Percentiles rank a stretch among this genome's conserved stretches.
phyloP scores from a whole-genome alignment of 2,888 invertebrate species.

The Noctua janthina region DNA sequence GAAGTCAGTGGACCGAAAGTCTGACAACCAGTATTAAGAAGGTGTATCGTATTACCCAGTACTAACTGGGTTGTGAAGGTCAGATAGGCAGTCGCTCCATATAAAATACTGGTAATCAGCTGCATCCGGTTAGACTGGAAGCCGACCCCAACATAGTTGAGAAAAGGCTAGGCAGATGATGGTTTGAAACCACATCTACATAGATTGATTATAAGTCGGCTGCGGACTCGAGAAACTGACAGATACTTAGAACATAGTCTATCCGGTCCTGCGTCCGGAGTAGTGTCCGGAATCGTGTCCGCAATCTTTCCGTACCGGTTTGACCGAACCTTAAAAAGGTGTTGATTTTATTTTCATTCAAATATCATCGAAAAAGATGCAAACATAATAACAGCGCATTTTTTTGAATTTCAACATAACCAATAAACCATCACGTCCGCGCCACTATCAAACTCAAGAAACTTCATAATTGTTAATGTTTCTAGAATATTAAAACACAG shows the following conservation, averaged over 20 bases:
- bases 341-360: neutral
- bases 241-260: neutral
- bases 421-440: neutral
- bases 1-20: neutral
- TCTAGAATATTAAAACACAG: slow-evolving; percentile 64
- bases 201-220: neutral
- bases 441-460: slow-evolving; percentile 44
- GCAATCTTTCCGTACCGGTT: too few relatives aligned
- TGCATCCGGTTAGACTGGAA: too few relatives aligned
- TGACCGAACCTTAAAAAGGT: neutral
- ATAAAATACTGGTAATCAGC: neutral
- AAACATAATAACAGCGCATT: neutral
- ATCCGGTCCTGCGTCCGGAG: neutral
- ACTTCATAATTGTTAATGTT: slow-evolving; percentile 64
- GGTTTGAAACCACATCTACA: too few relatives aligned
- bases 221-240: neutral
- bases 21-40: neutral
- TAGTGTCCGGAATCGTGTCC: neutral
- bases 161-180: too few relatives aligned
- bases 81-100: neutral
- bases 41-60: neutral
- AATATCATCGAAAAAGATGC: neutral
- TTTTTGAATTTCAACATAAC: neutral
- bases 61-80: neutral
- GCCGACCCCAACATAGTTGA: too few relatives aligned